phyloP scores from a whole-genome alignment of 1,140 invertebrate genomes.

The Orchestia grillus region DNA sequence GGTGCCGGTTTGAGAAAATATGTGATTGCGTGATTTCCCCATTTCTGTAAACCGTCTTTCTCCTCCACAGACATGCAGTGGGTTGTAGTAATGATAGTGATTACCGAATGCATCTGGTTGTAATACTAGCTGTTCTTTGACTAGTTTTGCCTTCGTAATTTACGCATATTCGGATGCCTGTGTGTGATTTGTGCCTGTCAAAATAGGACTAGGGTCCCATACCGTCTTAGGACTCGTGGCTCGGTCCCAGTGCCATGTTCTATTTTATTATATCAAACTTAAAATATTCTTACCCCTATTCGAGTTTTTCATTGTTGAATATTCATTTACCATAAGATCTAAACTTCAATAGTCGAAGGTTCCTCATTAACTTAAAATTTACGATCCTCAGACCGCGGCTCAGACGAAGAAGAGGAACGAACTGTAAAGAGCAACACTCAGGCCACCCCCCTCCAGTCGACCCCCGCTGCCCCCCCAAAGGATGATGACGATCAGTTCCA shows the following conservation, averaged over 20 bases:
- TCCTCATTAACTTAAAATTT: neutral
- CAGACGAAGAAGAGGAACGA: neutral
- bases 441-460: neutral
- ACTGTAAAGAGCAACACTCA: neutral
- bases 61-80: too few relatives aligned
- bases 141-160: too few relatives aligned
- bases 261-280: neutral
- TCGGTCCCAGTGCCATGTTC: neutral
- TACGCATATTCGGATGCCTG: too few relatives aligned
- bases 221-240: too few relatives aligned
- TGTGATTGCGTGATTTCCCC: too few relatives aligned
- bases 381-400: neutral
- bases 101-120: too few relatives aligned
- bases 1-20: too few relatives aligned
- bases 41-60: too few relatives aligned
- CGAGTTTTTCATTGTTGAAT: neutral
- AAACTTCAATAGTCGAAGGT: neutral
- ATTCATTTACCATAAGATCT: neutral
- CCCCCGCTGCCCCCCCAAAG: neutral
- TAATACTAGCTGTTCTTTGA: too few relatives aligned
- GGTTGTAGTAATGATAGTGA: too few relatives aligned
- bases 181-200: too few relatives aligned
- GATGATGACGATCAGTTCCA: constrained; percentile 43
- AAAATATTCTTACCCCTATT: neutral
- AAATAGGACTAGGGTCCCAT: too few relatives aligned